phyloP scores from a whole-genome alignment of 2,888 invertebrate species.

The Ochlodes sylvanus region DNA sequence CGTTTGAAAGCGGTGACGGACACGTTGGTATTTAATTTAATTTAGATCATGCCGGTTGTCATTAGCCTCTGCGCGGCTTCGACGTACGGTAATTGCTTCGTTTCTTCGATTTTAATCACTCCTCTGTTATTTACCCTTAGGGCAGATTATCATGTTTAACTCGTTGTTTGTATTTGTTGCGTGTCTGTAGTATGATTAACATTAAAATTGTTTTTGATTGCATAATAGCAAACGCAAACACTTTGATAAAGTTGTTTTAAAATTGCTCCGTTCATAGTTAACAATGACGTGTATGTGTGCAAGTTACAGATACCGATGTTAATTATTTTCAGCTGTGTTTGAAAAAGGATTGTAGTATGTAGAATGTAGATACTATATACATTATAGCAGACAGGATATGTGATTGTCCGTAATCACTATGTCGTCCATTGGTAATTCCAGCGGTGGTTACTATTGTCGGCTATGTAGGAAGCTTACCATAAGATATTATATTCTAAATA shows the following conservation, averaged over 20 bases:
- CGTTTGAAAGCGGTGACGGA: conserved; percentile 17
- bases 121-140: conserved; percentile 58
- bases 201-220: conserved; percentile 72
- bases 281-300: conserved; percentile 16
- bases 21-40: conserved; percentile 41
- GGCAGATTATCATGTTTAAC: conserved; percentile 62
- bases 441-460: neutral
- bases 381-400: too few species aligned
- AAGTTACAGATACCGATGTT: neutral
- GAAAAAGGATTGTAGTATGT: neutral
- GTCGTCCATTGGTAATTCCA: neutral
- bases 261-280: conserved; percentile 39
- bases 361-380: too few species aligned
- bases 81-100: conserved; percentile 54
- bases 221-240: conserved; percentile 57
- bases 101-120: conserved; percentile 60
- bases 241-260: conserved; percentile 52
- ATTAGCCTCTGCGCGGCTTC: conserved; percentile 47
- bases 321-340: neutral
- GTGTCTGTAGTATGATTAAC: conserved; percentile 62
- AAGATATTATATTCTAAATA: too few species aligned
- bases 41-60: conserved; percentile 49
- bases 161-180: conserved; percentile 68
- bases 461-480: too few species aligned
- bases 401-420: too few species aligned